Conservation (phyloP, 2,113 vertebrate species). For the Nothocercus julius region DNA sequence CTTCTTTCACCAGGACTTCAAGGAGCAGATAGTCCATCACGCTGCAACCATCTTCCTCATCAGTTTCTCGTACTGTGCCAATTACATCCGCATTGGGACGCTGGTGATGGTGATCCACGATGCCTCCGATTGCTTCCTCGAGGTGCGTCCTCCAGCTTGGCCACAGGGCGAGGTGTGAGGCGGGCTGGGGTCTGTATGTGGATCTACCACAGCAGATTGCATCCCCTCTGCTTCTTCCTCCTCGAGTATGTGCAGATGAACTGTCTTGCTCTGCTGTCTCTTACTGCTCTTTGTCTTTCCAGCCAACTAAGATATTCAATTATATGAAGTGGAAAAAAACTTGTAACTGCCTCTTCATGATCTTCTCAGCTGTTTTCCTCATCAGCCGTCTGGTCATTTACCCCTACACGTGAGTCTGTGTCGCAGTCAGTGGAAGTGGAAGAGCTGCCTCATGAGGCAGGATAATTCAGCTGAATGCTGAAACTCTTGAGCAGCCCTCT, state of each 20-base stretch:
- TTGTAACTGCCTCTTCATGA: conserved; percentile 84
- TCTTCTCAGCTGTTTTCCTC: conserved; percentile 86
- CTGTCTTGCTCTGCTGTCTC: background rate
- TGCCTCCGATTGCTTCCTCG: conserved; percentile 85
- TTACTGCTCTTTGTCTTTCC: conserved; percentile 37
- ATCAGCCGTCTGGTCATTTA: conserved; percentile 84
- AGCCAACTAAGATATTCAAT: conserved; percentile 90
- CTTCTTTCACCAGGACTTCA: conserved; percentile 84
- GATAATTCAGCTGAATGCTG: background rate
- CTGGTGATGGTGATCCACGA: conserved; percentile 92
- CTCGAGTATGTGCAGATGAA: background rate
- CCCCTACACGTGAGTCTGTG: conserved; percentile 82
- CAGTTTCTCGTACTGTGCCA: conserved; percentile 89
- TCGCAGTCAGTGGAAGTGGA: background rate
- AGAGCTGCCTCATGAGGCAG: background rate
- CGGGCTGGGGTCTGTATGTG: background rate
- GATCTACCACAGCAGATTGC: background rate
- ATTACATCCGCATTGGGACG: conserved; percentile 88
- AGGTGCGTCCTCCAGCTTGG: conserved; percentile 77
- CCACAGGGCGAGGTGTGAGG: background rate
- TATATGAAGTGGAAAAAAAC: conserved; percentile 85
- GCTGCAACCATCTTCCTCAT: conserved; percentile 88
- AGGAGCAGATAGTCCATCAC: conserved; percentile 90
- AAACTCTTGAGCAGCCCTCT: background rate
- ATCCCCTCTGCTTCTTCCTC: accelerated